Base-by-base conservation (phyloP, 2,888 invertebrate genomes). In the Pyrgus malvae region DNA sequence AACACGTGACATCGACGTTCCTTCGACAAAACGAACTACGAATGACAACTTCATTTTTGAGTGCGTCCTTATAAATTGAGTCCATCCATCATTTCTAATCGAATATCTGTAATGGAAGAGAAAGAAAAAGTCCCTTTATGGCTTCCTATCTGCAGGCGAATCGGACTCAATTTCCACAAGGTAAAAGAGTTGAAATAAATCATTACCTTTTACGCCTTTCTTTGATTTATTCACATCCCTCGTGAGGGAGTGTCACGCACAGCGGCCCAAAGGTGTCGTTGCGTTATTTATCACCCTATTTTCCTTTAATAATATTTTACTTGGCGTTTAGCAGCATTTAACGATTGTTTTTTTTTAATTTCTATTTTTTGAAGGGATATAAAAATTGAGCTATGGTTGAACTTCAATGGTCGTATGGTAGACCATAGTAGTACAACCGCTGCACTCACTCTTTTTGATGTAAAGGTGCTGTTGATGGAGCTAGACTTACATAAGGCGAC, bases 191-290 rank as follows among this genome's bases (percentile, higher is more conserved):
- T 68, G 65, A 66, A 69, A 76, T 78, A 80, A 77, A 81, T 80
- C 73, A 80, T 76, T 72, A 72, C 63, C 70, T 76, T n/a, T 71
- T 69, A 72, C 76, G 74, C 74, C 72, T 73, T 55, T 65, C 61
- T 65, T 69, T 79, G 80, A 82, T 83, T 81, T 81, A 82, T 83
- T 72, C 67, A 65, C 67, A 56, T 60, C 60, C 57, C 65, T 66
- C 65, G 70, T 74, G 69, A 69, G 72, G 72, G 70, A 65, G 68
- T 70, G 81, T 78, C 79, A 73, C 65, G 64, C 62, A 67, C 78
- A 80, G 71, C 71, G 75, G 65, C 59, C 62, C 59, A 63, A 58
- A 66, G 40, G 64, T 68, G 61, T 66, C 69, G 60, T 65, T 63
- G 51, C 41, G 67, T 76, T 76, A 76, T 79, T 79, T 77, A 76